Conservation (phyloP, 2,797 vertebrate genomes). For the Acanthornis magna region DNA sequence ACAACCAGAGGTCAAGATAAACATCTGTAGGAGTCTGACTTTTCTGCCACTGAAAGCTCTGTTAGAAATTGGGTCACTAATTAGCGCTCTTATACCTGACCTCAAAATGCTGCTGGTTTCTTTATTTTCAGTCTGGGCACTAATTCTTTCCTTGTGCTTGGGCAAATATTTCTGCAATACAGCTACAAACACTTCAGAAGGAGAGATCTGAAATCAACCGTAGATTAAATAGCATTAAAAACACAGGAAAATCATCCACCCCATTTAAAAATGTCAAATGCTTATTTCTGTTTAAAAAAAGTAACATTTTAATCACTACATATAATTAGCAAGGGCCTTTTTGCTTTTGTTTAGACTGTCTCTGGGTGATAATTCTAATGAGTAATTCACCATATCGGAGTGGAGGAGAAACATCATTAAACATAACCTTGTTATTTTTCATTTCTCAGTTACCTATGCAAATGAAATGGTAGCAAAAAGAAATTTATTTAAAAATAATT, state of each 20-base stretch:
- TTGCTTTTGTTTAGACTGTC: not conserved
- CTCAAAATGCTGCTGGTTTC: not conserved
- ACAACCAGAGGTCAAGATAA: not conserved
- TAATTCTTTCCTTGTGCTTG: not conserved
- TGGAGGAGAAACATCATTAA: not conserved
- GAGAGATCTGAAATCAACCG: not conserved
- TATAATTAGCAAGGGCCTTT: not conserved
- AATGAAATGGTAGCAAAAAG: not conserved
- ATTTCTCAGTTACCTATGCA: not conserved
- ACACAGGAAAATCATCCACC: not conserved
- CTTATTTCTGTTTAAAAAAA: not conserved
- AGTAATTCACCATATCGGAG: not conserved
- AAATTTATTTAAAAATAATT: not conserved
- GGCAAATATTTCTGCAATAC: constrained; percentile 22
- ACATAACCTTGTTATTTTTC: not conserved
- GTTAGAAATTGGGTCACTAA: constrained; percentile 23
- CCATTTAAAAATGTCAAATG: not conserved
- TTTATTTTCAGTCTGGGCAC: not conserved
- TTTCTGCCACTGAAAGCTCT: not conserved
- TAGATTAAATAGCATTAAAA: not conserved
- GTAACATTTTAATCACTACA: not conserved
- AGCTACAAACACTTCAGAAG: not conserved
- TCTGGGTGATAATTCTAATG: not conserved
- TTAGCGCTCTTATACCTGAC: not conserved
- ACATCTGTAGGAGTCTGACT: not conserved